Conservation (phyloP, 2,797 vertebrate genomes). For the Periophthalmus magnuspinnatus region DNA sequence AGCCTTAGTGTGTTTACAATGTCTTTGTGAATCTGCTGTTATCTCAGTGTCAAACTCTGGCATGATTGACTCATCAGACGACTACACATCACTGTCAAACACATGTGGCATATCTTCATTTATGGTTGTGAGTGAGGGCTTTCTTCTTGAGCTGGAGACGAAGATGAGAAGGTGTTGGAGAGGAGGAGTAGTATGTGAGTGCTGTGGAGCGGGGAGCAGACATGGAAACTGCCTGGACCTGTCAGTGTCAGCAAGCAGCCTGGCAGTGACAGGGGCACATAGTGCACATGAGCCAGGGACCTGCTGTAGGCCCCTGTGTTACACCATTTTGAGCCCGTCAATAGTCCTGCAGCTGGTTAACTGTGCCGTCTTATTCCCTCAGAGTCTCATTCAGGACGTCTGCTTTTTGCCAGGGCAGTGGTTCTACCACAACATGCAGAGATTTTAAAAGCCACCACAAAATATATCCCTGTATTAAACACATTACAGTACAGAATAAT, state of each 20-base stretch:
- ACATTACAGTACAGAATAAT: not conserved
- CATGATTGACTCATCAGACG: slow-evolving; percentile 71
- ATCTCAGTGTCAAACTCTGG: slow-evolving; percentile 30
- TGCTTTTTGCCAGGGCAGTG: slow-evolving; percentile 44
- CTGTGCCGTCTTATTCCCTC: slow-evolving; percentile 68
- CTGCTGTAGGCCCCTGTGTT: slow-evolving; percentile 67
- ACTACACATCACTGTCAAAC: slow-evolving; percentile 63
- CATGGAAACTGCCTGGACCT: slow-evolving; percentile 67
- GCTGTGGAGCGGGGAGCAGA: slow-evolving; percentile 49
- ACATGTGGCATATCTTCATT: slow-evolving; percentile 62
- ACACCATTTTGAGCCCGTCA: slow-evolving; percentile 60
- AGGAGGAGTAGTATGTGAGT: slow-evolving; percentile 14
- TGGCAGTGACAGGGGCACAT: slow-evolving; percentile 71
- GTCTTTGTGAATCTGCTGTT: slow-evolving; percentile 25
- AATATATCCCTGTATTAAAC: not conserved
- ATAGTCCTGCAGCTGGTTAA: slow-evolving; percentile 74
- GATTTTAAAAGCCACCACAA: not conserved
- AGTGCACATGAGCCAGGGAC: slow-evolving; percentile 66
- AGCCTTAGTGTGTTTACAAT: not conserved
- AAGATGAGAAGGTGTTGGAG: slow-evolving; percentile 31
- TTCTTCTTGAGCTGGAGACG: slow-evolving; percentile 49
- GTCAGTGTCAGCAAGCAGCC: slow-evolving; percentile 66
- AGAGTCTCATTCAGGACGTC: slow-evolving; percentile 50
- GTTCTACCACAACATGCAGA: slow-evolving; percentile 32
- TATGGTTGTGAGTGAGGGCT: slow-evolving; percentile 54